Base-by-base conservation (phyloP, 2,113 vertebrate genomes). In the Pseudorasbora parva region DNA sequence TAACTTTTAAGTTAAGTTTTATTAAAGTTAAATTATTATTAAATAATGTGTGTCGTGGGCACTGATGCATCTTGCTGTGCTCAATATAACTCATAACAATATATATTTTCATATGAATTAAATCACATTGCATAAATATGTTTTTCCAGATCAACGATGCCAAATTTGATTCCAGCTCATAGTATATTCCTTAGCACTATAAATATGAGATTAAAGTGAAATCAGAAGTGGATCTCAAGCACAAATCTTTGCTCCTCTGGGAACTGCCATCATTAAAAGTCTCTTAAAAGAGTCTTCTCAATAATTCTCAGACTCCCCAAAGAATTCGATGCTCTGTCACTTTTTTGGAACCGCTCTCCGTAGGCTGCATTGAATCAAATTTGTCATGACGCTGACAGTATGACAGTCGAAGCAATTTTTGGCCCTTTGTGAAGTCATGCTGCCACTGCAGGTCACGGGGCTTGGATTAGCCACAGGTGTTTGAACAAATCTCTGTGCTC, bases 191-290 rank as follows among this genome's bases (percentile, higher is more conserved):
- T 33, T 33, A 56, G 49, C 4, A 25, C 49, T 47, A 45, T 72
- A 23, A 72, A 76, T 76, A 57, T 41, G 21, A 76, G 74, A 76
- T 76, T n/a, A 57, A 76, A 76, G 51, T 57, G 30, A 76, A 57
- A 56, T 57, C 51, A 33, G n/a, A 54, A 33, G 47, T 54, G 8
- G 72, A 54, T 73, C 23, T 73, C 45, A 27, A n/a, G 8, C 49
- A 15, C 21, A 75, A 4, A 75, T 54, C 47, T 33, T 8, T 0
- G 5, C 19, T 56, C 27, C 1, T 54, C 6, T 5, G 49, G 27
- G 27, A 33, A 8, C 49, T 41, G 30, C 21, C 9, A 1, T 56
- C 30, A 77, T 72, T 45, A 72, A 72, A 72, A 72, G 21, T 47
- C 12, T 45, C 12, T 72, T 47, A 72, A 47, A 45, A 72, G 68